Base-by-base conservation (phyloP, 2,113 vertebrate species). In the Pao palembangensis region DNA sequence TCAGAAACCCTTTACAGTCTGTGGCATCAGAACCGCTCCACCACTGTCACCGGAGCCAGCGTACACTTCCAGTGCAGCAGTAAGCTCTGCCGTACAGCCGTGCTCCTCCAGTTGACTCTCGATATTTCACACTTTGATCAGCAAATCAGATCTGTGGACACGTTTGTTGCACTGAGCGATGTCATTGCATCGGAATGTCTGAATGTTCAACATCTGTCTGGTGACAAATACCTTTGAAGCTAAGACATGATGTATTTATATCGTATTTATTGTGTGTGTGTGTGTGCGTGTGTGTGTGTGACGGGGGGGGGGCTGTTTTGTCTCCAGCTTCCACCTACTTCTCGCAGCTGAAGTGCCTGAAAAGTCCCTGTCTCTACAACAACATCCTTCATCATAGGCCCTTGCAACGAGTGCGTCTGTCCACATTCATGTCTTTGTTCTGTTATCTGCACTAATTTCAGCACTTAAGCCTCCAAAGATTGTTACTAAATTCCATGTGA, bases 1-100 rank as follows among this genome's bases (percentile, higher is more conserved):
- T 48, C 55, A 23, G 56, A 64, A 28, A 42, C 25, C 17, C 12
- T 42, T 64, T 47, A 49, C 21, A n/a, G 31, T 23, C 61, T 50
- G n/a, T 59, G 66, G 47, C 61, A 58, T 75, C 73, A 17, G 21
- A 31, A 31, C 6, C 58, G 71, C 68, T 83, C 73, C 71, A 69
- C 69, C 42, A 8, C 42, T 54, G 50, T 43, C 44, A 8, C 23
- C 48, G 46, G 51, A 58, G 48, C 49, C 41, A 51, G 48, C 2
- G 21, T 3, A 23, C 21, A 34, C 2, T 50, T 55, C 21, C 21
- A 2, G 10, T 21, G 31, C 7, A 20, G 28, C 14, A 43, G 3
- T n/a, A 20, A 31, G 7, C 4, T 61, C n/a, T 41, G 3, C 21
- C 21, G 21, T 23, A 23, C n/a, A 46, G 28, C 28, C 28, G 28